Base-by-base conservation (phyloP, 2,797 vertebrate species). In the Phylloscopus collybita region DNA sequence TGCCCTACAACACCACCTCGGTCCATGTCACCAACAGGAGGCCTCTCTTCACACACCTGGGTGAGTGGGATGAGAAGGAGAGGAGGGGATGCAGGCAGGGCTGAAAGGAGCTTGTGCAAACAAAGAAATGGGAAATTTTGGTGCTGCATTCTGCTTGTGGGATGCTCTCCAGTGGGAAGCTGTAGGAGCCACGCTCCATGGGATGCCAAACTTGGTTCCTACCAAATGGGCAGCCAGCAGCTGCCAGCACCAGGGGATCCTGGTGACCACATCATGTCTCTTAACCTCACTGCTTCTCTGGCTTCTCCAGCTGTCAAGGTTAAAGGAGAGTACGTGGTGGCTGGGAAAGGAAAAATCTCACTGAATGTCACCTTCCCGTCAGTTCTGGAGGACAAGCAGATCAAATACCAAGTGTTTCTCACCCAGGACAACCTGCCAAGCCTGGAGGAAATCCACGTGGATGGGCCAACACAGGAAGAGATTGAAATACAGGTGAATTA, bases 31-130 rank as follows among this genome's bases (percentile, higher is more conserved):
- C 98, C 95, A 99, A 99, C 97, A 96, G 17, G 83, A 98, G 98
- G 25, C 99, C 99, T 5, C 97, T 99, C 87, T 99, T 99, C 97
- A 99, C 99, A 29, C 99, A 99, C 93, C 95, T 99, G 97, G 99
- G 99, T 99, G 97, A 98, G 98, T 76, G 25, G 51, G 32, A 26
- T 17, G 25, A 18, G 40, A 85, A 67, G 38, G 50, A 93, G 74
- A 14, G 40, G 17, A 53, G 61, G 47, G 53, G 11, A 27, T 30
- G 3, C 15, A 50, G 6, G 59, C 42, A 57, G 32, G 22, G 53
- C 29, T 83, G 20, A 38, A 59, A 60, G 11, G 49, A 66, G 30
- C 29, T 42, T 42, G 26, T 51, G 18, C 65, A 74, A 78, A 27
- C 10, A 29, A 69, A n/a, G 22, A 72, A 59, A 59, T 50, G 13